Evolutionary conservation across 2,113 vertebrate species (phyloP), one percentile per base, ranked within the genome.

Genomic region (Rhodinocichla rosea): DNA sequence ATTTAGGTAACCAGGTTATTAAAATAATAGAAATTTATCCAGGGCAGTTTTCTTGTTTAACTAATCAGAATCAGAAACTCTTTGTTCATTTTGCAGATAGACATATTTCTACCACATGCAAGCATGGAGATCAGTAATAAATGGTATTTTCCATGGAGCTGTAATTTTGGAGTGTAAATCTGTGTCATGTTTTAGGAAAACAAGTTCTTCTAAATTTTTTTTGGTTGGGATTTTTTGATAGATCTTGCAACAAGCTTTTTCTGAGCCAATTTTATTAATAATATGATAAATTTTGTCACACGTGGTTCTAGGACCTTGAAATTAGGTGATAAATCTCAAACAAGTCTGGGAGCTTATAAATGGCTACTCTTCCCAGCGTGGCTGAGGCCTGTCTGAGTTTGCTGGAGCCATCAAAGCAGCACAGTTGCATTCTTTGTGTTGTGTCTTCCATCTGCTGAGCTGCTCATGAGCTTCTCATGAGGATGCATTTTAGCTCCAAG

Each of bases 1-100:
- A 40, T 92, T 90, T 60, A 78, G 20, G 56, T 92, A 95, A 83
- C 69, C 40, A 69, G 35, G 45, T 92, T 92, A 85, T 93, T 94
- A 76, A 87, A 95, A 67, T 63, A 70, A 83, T 94, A 87, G 69
- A 50, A 81, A 83, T 82, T 63, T 87, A 76, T 63, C 37, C 59
- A 69, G 9, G 40, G 20, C 32, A 39, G 30, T 91, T 88, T 92
- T 90, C 57, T 83, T 81, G 11, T 83, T 81, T 56, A 70, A 45
- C 52, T 88, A 89, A 89, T 81, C 23, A 50, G 71, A 79, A 91
- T 92, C 86, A 92, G 83, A 84, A 79, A 15, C 27, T 67, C 47
- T 86, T 83, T 87, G 50, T 87, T 90, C 15, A 1, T 85, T 85
- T 87, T 81, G 24, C 42, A 76, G 57, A 45, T 70, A 68, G 86